Evolutionary conservation across 2,113 vertebrate species (phyloP), one percentile per base, ranked within the genome.

Genomic region (Peromyscus maniculatus): DNA sequence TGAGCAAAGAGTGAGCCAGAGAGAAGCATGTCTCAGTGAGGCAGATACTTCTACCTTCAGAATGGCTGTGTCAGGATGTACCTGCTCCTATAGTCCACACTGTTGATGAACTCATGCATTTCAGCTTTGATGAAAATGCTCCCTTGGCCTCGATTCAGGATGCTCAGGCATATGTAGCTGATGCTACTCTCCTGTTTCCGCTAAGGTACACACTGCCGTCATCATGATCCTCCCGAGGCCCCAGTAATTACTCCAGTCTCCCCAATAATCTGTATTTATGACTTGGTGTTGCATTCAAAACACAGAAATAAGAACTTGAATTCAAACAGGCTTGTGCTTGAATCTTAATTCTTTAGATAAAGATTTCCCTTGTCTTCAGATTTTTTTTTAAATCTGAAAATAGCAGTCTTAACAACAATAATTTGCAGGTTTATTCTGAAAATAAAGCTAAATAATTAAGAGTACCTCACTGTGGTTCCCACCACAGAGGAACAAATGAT

Each of bases 261-360:
- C 84, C 67, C 17, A 79, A 10, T 92, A 36, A 26, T 39, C 31
- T 36, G 0, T 43, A 33, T 88, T 92, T 91, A 31, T 92, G 97
- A 71, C 36, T 75, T 49, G 3, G 9, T 46, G 9, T 52, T 39
- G 13, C 31, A 64, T 86, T 69, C 64, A 5, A 22, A 59, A 17
- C 28, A 0, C 49, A 72, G 75, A 92, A 91, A 88, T 1, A 75
- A 52, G 67, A 92, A 39, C 78, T 93, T 91, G 26, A 92, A 66
- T 33, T 92, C 31, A 78, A 66, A 71, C 7, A 86, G 83, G n/a
- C 49, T 83, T 77, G 43, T 74, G 26, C 96, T 96, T 92, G 75
- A 69, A 91, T 92, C 31, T 31, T 22, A 52, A 0, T 92, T 91
- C 7, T 79, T 71, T 80, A 88, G 74, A 49, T 79, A 69, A 88